phyloP scores from a whole-genome alignment of 2,888 invertebrate genomes.

The Drosophila meridiana region DNA sequence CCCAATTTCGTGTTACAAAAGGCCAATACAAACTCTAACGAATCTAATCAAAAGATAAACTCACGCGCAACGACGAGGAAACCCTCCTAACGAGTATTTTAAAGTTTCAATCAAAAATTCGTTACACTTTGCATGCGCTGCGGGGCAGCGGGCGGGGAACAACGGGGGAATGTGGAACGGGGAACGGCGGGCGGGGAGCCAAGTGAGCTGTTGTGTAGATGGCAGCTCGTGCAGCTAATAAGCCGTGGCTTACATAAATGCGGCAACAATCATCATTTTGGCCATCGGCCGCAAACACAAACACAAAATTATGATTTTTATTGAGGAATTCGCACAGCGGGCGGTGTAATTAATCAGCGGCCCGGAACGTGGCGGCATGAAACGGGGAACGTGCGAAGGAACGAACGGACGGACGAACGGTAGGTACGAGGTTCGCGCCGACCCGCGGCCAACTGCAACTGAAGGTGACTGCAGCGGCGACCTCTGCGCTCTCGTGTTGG shows the following conservation, averaged over 20 bases:
- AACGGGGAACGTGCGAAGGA: constrained; percentile 56
- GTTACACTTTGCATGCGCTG: constrained; percentile 71
- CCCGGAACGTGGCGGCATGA: constrained; percentile 62
- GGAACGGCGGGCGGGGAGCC: neutral
- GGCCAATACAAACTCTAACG: constrained; percentile 75
- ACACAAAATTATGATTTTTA: constrained; percentile 80
- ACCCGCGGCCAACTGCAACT: constrained; percentile 49
- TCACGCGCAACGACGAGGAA: constrained; percentile 68
- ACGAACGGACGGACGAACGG: neutral
- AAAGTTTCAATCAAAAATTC: constrained; percentile 81
- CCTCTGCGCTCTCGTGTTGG: constrained; percentile 14
- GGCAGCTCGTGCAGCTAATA: constrained; percentile 78
- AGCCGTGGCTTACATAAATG: constrained; percentile 78
- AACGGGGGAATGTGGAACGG: neutral
- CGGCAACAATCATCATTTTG: constrained; percentile 76
- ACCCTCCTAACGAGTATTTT: constrained; percentile 78
- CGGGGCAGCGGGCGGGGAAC: neutral
- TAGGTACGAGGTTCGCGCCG: constrained; percentile 57
- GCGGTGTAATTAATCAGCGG: constrained; percentile 82
- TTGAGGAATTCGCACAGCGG: constrained; percentile 83
- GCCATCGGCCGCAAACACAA: constrained; percentile 67
- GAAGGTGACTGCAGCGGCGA: constrained; percentile 18
- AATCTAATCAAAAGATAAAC: constrained; percentile 81
- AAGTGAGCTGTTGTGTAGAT: constrained; percentile 22
- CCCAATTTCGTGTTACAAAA: constrained; percentile 67